These are phyloP conservation scores for Odontamblyopus rebecca DNA, from an alignment of 2,797 vertebrate species.

Conservation along the genomic window DNA sequence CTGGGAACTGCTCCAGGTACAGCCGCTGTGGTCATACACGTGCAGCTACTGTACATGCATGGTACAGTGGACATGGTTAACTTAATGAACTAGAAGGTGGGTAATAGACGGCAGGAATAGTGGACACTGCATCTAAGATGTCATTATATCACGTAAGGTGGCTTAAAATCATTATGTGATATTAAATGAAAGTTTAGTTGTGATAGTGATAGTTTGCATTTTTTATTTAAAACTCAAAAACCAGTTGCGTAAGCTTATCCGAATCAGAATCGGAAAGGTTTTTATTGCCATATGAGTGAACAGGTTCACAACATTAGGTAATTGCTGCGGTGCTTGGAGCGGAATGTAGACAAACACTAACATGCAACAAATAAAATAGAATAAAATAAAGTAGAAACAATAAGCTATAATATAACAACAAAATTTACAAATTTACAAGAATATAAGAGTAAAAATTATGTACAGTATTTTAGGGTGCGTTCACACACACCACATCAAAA, in stretches of 20 bases:
- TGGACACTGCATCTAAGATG: neutral
- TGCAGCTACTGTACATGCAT: neutral
- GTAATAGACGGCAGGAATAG: neutral
- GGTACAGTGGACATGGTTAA: neutral
- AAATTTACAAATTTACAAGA: too few species aligned
- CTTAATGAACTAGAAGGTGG: neutral
- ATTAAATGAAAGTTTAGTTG: too few species aligned
- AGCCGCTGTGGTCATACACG: neutral
- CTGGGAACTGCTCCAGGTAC: constrained; percentile 95
- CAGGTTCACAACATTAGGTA: too few species aligned
- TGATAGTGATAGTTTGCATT: too few species aligned
- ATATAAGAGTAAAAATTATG: neutral
- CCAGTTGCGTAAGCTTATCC: neutral
- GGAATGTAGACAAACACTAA: too few species aligned
- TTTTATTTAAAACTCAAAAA: neutral
- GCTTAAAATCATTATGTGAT: neutral
- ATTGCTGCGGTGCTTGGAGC: too few species aligned
- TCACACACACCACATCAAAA: too few species aligned
- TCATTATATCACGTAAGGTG: neutral
- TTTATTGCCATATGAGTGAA: too few species aligned
- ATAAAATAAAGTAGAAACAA: too few species aligned
- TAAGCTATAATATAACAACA: too few species aligned
- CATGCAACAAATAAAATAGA: too few species aligned
- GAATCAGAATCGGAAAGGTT: too few species aligned
- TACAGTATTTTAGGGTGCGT: neutral